Evolutionary conservation across 2,797 vertebrate genomes (phyloP), one percentile per base, ranked within the genome.

Genomic region (Pseudocheirus occidentalis): DNA sequence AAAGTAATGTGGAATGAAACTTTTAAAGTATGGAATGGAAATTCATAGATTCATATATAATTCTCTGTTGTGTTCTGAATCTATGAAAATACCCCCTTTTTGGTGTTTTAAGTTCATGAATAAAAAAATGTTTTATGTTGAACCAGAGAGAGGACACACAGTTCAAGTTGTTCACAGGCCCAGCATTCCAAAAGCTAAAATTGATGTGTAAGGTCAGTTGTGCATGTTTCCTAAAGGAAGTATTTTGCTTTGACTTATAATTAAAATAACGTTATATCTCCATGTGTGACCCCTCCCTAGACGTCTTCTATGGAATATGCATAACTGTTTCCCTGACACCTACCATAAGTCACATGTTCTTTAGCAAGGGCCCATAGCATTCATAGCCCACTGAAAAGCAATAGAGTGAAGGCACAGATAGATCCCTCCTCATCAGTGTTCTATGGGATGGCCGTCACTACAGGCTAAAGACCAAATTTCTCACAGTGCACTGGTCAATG

Each of bases 241-340:
- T 13, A 40, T 34, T 12, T 92, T 81, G 90, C 55, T 94, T 55
- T 50, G 28, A 34, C 93, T 94, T 81, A 14, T 93, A 93, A 95
- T 28, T 81, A 58, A 93, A 93, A 58, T 92, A 89, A 93, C 57
- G n/a, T 40, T 46, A n/a, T 13, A 40, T 50, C 52, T 92, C 52
- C 54, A 29, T n/a, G 31, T 93, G 31, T 92, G 28, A 81, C 13
- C 6, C 73, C 24, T 87, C 40, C 40, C 27, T 87, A 40, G 73
- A 46, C 6, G 21, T 50, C 73, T 46, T 87, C 73, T 50, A 27
- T 50, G 40, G 40, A 87, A 87, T 3, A 0, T 27, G 13, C 24
- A 27, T 27, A 24, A 81, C 66, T 87, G 73, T 27, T 50, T 50
- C 73, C 40, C 21, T 87, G 73, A 46, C 21, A 0, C 21, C 40